phyloP scores from a whole-genome alignment of 2,113 vertebrate species.

The Heliornis fulica region DNA sequence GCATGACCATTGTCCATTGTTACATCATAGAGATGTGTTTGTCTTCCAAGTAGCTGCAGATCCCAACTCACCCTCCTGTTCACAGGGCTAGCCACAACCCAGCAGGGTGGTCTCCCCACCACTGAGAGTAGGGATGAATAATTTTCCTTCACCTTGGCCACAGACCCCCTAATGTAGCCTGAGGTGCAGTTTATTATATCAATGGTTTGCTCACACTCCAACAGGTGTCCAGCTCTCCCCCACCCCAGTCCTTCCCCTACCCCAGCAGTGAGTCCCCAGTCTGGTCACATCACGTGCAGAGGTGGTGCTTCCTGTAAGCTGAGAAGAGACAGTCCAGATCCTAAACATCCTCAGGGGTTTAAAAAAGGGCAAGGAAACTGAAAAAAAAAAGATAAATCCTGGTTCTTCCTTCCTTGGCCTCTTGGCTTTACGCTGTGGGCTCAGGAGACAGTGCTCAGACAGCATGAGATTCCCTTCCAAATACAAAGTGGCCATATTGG shows the following conservation, averaged over 20 bases:
- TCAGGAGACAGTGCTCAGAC: neutral
- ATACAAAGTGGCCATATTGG: rapidly evolving
- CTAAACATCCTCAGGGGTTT: neutral
- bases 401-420: neutral
- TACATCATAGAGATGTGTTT: neutral
- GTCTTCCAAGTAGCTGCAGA: neutral
- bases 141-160: neutral
- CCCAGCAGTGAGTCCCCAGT: neutral
- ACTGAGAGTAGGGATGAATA: neutral
- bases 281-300: neutral
- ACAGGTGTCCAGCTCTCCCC: neutral
- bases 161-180: rapidly evolving
- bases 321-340: neutral
- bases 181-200: neutral
- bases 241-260: neutral
- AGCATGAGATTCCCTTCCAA: neutral
- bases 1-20: neutral
- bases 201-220: neutral
- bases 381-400: neutral
- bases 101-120: neutral
- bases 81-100: neutral
- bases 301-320: neutral
- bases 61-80: neutral
- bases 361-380: neutral
- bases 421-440: neutral